Evolutionary conservation across 1,140 invertebrate genomes (phyloP).

Genomic region (Catajapyx aquilonaris): DNA sequence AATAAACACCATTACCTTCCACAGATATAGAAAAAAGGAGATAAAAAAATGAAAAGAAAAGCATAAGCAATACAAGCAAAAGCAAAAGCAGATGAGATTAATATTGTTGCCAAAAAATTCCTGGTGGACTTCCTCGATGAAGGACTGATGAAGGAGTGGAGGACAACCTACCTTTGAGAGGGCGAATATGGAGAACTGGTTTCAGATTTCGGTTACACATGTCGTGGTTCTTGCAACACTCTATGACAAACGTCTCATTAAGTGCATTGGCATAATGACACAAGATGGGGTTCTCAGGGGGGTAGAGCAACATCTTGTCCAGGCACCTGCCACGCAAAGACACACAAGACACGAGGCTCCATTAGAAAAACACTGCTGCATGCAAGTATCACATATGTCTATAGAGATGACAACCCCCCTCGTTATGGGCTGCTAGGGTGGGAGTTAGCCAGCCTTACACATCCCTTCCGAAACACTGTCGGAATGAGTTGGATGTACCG

Average conservation of each 20-base stretch:
- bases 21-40: slow-evolving; percentile 3
- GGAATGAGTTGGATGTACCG: too few relatives aligned
- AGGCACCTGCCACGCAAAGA: slow-evolving; percentile 29
- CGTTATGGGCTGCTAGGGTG: too few relatives aligned
- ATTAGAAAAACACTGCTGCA: background rate
- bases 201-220: slow-evolving; percentile 33
- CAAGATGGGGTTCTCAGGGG: slow-evolving; percentile 32
- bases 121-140: too few relatives aligned
- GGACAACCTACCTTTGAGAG: slow-evolving; percentile 12
- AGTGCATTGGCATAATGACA: slow-evolving; percentile 32
- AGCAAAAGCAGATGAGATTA: too few relatives aligned
- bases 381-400: background rate
- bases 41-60: slow-evolving; percentile 4
- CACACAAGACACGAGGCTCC: background rate
- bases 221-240: slow-evolving; percentile 35
- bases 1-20: too few relatives aligned
- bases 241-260: slow-evolving; percentile 26
- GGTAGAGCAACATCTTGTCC: slow-evolving; percentile 24
- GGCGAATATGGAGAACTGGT: slow-evolving; percentile 17
- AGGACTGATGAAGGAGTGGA: too few relatives aligned
- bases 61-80: background rate
- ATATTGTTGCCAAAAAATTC: too few relatives aligned
- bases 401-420: background rate
- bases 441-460: too few relatives aligned
- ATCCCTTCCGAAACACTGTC: too few relatives aligned